Evolutionary conservation across 2,113 vertebrate species (phyloP).

Genomic region (Seriola quinqueradiata): DNA sequence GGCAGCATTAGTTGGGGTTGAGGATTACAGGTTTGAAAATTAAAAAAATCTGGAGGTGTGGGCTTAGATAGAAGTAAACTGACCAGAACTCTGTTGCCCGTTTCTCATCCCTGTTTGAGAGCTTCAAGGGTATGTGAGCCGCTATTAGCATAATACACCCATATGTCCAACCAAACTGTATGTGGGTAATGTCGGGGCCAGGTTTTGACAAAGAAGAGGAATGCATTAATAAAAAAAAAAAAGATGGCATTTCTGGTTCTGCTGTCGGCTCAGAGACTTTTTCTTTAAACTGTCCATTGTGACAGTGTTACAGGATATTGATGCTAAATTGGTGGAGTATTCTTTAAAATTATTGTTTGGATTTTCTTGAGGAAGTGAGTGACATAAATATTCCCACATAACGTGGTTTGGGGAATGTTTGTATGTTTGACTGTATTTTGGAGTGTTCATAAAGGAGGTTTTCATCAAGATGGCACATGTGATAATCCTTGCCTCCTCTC

Average conservation of each 20-base stretch:
- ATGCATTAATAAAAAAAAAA: not conserved
- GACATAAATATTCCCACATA: not conserved
- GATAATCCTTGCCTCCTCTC: not conserved
- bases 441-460: not conserved
- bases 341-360: not conserved
- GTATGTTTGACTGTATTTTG: not conserved
- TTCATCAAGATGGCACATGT: constrained; percentile 1
- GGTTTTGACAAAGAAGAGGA: not conserved
- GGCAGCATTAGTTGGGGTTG: not conserved
- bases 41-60: no score
- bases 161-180: no score
- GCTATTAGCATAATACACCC: no score
- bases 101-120: not conserved
- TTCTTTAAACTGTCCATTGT: not conserved
- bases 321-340: not conserved
- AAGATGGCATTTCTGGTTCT: not conserved
- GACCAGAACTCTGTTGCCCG: not conserved
- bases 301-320: not conserved
- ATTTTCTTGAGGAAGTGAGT: not conserved
- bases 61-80: not conserved
- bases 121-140: not conserved
- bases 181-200: not conserved
- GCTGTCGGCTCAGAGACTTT: not conserved
- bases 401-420: not conserved
- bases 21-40: not conserved